These are phyloP conservation scores for Chironomus riparius DNA, from an alignment of 2,888 invertebrate species.

Conservation along the genomic window DNA sequence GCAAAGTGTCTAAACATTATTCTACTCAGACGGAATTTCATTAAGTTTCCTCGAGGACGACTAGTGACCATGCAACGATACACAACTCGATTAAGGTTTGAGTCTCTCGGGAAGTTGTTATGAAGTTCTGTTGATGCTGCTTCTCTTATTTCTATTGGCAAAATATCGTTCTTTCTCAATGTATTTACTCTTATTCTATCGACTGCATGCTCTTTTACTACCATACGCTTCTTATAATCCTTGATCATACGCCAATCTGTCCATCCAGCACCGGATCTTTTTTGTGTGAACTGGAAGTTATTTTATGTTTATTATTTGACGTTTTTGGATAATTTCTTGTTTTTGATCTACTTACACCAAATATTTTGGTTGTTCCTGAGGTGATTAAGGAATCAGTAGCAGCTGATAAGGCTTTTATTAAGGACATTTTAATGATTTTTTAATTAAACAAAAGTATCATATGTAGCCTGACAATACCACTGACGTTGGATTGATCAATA, in stretches of 20 bases:
- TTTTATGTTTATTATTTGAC: no score
- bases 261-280: conserved; percentile 43
- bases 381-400: background rate
- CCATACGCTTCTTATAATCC: conserved; percentile 73
- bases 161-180: conserved; percentile 71
- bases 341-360: background rate
- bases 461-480: background rate
- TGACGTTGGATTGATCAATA: no score
- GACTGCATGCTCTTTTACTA: conserved; percentile 61
- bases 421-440: background rate
- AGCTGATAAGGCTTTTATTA: background rate
- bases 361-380: background rate
- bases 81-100: conserved; percentile 54
- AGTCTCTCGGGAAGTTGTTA: conserved; percentile 63
- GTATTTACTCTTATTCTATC: conserved; percentile 73
- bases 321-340: no score
- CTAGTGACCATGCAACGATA: conserved; percentile 85
- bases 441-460: background rate
- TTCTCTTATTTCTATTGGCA: conserved; percentile 74
- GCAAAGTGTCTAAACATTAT: conserved; percentile 85
- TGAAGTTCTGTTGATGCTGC: conserved; percentile 66
- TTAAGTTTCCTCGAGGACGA: conserved; percentile 68
- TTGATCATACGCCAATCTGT: conserved; percentile 75
- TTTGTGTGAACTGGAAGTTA: background rate
- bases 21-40: conserved; percentile 78